phyloP scores from a whole-genome alignment of 2,797 vertebrate species.

The Enteromius trimaculatus region DNA sequence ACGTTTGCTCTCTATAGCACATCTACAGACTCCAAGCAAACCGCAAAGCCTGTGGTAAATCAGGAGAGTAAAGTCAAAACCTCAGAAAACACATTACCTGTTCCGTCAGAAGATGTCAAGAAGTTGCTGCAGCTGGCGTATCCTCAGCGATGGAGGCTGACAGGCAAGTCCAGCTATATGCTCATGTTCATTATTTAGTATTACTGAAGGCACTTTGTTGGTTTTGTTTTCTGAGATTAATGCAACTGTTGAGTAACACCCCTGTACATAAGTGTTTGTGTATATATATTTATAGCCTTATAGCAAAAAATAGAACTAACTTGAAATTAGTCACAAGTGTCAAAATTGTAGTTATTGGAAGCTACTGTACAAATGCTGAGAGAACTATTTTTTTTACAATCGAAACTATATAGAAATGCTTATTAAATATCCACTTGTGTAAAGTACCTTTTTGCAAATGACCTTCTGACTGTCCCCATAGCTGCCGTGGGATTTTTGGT shows the following conservation, averaged over 20 bases:
- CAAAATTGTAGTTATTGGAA: not conserved
- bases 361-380: not conserved
- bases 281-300: no score
- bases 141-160: constrained; percentile 85
- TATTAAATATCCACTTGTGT: not conserved
- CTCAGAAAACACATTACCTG: constrained; percentile 39
- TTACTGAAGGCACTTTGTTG: not conserved
- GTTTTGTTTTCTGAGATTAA: not conserved
- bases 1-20: constrained; percentile 72
- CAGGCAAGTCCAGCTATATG: constrained; percentile 76
- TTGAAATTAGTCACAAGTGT: not conserved
- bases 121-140: constrained; percentile 81
- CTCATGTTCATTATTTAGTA: not conserved
- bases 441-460: not conserved
- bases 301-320: not conserved
- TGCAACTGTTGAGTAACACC: not conserved
- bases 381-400: not conserved
- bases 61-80: constrained; percentile 36
- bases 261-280: no score
- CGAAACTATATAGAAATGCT: not conserved
- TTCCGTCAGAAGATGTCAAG: constrained; percentile 75
- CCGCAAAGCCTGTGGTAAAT: constrained; percentile 50
- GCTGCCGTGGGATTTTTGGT: constrained; percentile 91
- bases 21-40: constrained; percentile 61
- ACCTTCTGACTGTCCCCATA: constrained; percentile 61